phyloP scores from a whole-genome alignment of 2,888 invertebrate species.

The Nymphalis urticae region DNA sequence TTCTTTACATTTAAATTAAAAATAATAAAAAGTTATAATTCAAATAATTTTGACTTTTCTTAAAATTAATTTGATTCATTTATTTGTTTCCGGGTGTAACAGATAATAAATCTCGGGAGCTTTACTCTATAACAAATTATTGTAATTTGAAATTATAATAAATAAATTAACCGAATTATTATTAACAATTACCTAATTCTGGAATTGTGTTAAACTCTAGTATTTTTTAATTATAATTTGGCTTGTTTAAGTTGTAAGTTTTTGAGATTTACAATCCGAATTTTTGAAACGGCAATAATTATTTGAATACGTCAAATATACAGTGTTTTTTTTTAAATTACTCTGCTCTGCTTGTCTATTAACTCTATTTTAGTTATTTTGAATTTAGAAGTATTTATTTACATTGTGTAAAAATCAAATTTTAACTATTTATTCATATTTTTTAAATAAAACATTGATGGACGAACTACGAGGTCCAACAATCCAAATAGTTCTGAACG shows the following conservation, averaged over 20 bases:
- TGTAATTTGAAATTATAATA: too few relatives aligned
- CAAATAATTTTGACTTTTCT: not conserved
- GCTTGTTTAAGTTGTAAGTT: too few relatives aligned
- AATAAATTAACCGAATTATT: too few relatives aligned
- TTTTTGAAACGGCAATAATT: not conserved
- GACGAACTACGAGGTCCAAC: conserved; percentile 83
- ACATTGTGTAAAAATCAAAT: conserved; percentile 58
- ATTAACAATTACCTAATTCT: too few relatives aligned
- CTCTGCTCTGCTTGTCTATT: conserved; percentile 11
- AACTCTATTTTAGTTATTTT: conserved; percentile 23
- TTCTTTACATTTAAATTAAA: not conserved
- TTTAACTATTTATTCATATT: conserved; percentile 47
- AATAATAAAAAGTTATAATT: not conserved
- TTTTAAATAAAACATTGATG: conserved; percentile 66
- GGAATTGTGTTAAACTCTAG: too few relatives aligned
- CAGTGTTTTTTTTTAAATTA: too few relatives aligned
- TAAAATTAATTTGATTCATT: too few relatives aligned
- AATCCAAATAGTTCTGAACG: conserved; percentile 84
- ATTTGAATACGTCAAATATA: not conserved
- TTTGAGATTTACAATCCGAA: too few relatives aligned
- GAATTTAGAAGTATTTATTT: conserved; percentile 51
- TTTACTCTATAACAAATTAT: too few relatives aligned
- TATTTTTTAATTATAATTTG: too few relatives aligned
- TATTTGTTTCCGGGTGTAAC: too few relatives aligned
- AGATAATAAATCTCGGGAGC: too few relatives aligned